phyloP scores from a whole-genome alignment of 2,113 vertebrate species.

The Trematocara nigrifrons region DNA sequence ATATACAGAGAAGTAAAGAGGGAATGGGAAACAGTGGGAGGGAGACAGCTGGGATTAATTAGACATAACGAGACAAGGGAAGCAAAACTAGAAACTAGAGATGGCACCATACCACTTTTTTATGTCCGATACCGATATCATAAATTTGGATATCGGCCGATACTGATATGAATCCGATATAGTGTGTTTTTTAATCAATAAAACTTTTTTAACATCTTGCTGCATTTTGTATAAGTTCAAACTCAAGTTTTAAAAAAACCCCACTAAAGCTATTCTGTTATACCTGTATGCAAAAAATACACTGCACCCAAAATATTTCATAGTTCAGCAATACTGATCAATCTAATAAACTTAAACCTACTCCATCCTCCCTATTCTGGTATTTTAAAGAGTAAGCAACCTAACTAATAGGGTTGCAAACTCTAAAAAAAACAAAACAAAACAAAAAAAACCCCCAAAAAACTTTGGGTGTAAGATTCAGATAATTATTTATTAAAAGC shows the following conservation, averaged over 20 bases:
- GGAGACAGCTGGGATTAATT: not conserved
- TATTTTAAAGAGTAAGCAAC: not conserved
- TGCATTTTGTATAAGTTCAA: not conserved
- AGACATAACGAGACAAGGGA: not conserved
- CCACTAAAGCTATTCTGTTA: not conserved
- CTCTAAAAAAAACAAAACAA: not conserved
- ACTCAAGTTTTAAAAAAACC: accelerated
- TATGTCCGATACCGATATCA: not conserved
- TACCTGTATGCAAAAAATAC: not conserved
- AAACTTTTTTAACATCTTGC: not conserved
- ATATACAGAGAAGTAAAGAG: not conserved
- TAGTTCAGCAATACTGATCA: too few relatives aligned
- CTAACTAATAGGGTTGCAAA: not conserved
- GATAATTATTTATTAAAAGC: too few relatives aligned
- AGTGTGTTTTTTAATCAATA: not conserved
- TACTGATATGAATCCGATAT: not conserved
- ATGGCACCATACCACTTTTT: not conserved
- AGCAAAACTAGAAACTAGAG: not conserved
- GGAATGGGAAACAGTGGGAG: not conserved
- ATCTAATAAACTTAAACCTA: not conserved
- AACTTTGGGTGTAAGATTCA: too few relatives aligned
- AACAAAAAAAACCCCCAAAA: too few relatives aligned
- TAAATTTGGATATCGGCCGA: not conserved
- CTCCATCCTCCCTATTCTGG: not conserved
- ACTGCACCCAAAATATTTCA: too few relatives aligned